Conservation (phyloP, 2,888 invertebrate genomes). For the Ophion slaviceki region DNA sequence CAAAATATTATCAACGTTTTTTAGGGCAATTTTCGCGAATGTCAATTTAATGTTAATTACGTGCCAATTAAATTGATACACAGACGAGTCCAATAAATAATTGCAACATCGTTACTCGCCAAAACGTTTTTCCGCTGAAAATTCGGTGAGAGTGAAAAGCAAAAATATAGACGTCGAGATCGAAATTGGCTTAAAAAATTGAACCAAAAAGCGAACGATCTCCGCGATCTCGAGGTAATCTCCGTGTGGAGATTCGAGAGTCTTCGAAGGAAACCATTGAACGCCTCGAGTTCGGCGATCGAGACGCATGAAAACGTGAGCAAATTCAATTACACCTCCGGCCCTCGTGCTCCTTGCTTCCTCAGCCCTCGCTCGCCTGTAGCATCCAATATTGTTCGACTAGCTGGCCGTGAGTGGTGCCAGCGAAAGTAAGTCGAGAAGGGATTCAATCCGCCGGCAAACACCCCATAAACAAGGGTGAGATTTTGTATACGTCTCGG, state of each 20-base stretch:
- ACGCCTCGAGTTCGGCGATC: slow-evolving; percentile 69
- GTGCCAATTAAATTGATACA: too few species aligned
- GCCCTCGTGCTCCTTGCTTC: neutral
- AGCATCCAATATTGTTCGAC: slow-evolving; percentile 65
- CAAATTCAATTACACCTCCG: slow-evolving; percentile 77
- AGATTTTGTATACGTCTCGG: slow-evolving; percentile 70
- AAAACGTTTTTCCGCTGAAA: too few species aligned
- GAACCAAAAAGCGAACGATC: neutral
- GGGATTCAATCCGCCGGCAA: slow-evolving; percentile 66
- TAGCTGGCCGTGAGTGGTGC: slow-evolving; percentile 56
- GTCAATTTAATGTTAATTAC: too few species aligned
- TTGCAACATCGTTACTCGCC: too few species aligned
- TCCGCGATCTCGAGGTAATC: neutral
- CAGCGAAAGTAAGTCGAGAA: slow-evolving; percentile 46
- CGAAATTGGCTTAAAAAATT: neutral
- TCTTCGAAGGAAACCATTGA: slow-evolving; percentile 23
- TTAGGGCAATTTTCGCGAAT: too few species aligned
- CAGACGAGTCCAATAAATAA: too few species aligned
- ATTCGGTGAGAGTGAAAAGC: too few species aligned
- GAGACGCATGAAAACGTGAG: slow-evolving; percentile 75
- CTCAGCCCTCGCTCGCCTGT: slow-evolving; percentile 21
- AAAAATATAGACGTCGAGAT: slow-evolving; percentile 5
- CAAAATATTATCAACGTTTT: too few species aligned
- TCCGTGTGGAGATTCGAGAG: slow-evolving; percentile 2
- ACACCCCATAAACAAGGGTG: slow-evolving; percentile 78